phyloP scores from a whole-genome alignment of 2,113 vertebrate genomes.

The Casuarius casuarius region DNA sequence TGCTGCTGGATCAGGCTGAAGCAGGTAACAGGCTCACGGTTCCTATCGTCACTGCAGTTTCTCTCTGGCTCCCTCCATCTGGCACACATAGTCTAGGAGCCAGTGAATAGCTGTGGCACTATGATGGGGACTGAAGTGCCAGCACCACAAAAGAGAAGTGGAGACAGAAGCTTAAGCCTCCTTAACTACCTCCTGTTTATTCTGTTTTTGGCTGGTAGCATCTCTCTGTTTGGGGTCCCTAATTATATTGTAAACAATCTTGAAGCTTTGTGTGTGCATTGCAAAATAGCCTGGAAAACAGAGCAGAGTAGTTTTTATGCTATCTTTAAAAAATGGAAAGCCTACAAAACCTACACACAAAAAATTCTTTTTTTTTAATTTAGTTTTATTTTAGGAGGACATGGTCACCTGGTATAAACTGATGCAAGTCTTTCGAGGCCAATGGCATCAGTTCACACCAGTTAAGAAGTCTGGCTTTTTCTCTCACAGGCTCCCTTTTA shows the following conservation, averaged over 20 bases:
- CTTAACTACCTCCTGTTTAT: slow-evolving; percentile 51
- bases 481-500: background rate
- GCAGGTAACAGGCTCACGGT: background rate
- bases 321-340: background rate
- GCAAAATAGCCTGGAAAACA: slow-evolving; percentile 28
- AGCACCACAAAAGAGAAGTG: slow-evolving; percentile 33
- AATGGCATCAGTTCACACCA: background rate
- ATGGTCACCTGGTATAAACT: background rate
- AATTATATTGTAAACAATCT: slow-evolving; percentile 36
- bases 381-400: background rate
- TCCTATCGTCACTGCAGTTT: background rate
- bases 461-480: background rate
- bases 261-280: slow-evolving; percentile 22
- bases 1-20: slow-evolving; percentile 2
- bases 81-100: background rate
- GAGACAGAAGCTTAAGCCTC: slow-evolving; percentile 49
- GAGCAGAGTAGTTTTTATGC: background rate
- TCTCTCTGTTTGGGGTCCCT: slow-evolving; percentile 19
- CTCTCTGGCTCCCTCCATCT: slow-evolving; percentile 36
- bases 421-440: background rate
- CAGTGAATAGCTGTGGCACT: slow-evolving; percentile 30
- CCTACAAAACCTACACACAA: background rate
- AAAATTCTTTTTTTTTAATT: background rate
- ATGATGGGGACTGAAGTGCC: slow-evolving; percentile 26
- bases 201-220: slow-evolving; percentile 29